phyloP scores from a whole-genome alignment of 2,888 invertebrate species.

The Oligia latruncula region DNA sequence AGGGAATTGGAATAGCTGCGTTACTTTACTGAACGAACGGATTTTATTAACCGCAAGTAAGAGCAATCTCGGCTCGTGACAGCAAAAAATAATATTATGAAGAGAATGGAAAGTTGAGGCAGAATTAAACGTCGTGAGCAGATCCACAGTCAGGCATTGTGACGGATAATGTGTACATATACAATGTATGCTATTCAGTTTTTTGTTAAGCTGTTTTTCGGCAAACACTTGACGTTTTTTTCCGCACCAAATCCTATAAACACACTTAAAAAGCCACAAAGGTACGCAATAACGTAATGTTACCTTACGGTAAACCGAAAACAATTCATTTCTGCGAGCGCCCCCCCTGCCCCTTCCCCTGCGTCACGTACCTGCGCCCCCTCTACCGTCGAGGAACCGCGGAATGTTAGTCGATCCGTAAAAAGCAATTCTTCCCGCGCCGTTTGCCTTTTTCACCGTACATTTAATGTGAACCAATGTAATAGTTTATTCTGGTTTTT shows the following conservation, averaged over 20 bases:
- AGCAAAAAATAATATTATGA: conserved; percentile 62
- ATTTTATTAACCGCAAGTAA: conserved; percentile 62
- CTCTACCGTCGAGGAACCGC: conserved; percentile 73
- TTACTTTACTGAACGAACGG: conserved; percentile 47
- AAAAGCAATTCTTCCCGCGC: conserved; percentile 87
- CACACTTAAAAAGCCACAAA: conserved; percentile 84
- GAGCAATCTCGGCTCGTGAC: conserved; percentile 61
- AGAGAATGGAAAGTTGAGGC: conserved; percentile 46
- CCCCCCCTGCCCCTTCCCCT: conserved; percentile 52
- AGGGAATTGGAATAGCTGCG: conserved; percentile 73
- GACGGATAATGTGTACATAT: conserved; percentile 33
- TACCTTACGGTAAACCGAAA: conserved; percentile 84
- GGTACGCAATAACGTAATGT: conserved; percentile 85
- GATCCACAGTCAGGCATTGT: conserved; percentile 35
- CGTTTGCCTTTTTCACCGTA: conserved; percentile 87
- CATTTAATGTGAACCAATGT: conserved; percentile 85
- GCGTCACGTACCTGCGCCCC: conserved; percentile 69
- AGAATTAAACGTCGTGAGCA: conserved; percentile 68
- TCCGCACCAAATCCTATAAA: conserved; percentile 78
- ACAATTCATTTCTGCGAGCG: conserved; percentile 84
- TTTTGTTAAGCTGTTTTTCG: conserved; percentile 63
- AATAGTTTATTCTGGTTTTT: conserved; percentile 77
- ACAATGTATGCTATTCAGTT: conserved; percentile 36
- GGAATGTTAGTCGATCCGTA: conserved; percentile 87
- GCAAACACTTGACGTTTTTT: conserved; percentile 54